Conservation (phyloP, 2,888 invertebrate species). For the Willowsia nigromaculata region DNA sequence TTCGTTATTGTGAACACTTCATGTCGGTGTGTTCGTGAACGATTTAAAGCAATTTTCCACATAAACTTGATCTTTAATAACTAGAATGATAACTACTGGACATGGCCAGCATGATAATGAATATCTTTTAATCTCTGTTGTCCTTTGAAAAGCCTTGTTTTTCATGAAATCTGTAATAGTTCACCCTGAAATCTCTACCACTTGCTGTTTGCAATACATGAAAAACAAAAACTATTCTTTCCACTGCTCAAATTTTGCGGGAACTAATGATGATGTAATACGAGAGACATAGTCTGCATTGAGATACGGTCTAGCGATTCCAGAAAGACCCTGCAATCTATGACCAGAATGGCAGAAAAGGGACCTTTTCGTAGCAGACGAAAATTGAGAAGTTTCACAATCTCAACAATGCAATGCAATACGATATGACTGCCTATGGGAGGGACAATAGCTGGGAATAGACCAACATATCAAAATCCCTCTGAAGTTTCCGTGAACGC, state of each 20-base stretch:
- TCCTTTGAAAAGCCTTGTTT: not conserved
- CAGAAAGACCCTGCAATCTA: not conserved
- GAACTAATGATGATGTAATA: not conserved
- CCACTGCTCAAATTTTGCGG: not conserved
- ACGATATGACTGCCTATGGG: too few relatives aligned
- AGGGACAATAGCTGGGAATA: too few relatives aligned
- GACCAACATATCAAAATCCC: too few relatives aligned
- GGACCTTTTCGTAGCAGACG: not conserved
- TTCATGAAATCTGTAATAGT: not conserved
- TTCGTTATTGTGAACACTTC: not conserved
- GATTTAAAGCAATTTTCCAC: not conserved
- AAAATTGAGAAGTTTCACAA: slow-evolving; percentile 23
- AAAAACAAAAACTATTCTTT: not conserved
- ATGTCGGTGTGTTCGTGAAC: not conserved
- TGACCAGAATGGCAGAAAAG: not conserved
- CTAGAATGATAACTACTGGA: not conserved
- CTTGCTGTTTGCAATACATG: not conserved
- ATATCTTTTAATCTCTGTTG: not conserved
- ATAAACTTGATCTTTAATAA: not conserved
- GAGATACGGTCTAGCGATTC: slow-evolving; percentile 23
- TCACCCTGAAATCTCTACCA: not conserved
- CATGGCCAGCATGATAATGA: not conserved
- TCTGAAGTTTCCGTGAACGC: too few relatives aligned
- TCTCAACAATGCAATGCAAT: not conserved
- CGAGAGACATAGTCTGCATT: slow-evolving; percentile 9